Conservation (phyloP, 2,113 vertebrate genomes). For the Ceuthmochares aereus region DNA sequence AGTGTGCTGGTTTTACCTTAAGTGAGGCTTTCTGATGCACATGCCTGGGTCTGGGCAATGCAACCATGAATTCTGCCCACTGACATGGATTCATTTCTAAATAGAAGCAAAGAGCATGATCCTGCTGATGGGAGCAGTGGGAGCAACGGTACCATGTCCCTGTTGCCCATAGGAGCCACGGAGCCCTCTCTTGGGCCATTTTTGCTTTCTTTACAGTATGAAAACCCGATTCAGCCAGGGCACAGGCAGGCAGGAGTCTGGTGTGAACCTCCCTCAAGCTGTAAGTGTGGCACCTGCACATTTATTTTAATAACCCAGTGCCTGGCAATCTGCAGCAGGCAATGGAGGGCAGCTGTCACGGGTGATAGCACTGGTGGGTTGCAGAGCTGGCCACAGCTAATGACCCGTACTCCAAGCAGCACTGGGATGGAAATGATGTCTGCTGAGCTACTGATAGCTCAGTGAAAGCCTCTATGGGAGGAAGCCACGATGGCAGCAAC, state of each 20-base stretch:
- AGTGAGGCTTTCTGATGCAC: not conserved
- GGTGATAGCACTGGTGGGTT: constrained; percentile 7
- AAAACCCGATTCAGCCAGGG: accelerated
- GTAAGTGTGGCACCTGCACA: constrained; percentile 6
- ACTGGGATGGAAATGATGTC: not conserved
- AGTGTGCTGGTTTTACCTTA: not conserved
- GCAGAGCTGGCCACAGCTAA: not conserved
- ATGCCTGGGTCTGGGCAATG: not conserved
- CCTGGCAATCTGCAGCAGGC: not conserved
- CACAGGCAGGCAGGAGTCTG: accelerated
- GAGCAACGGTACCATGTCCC: not conserved
- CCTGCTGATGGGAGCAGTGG: accelerated
- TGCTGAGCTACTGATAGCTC: not conserved
- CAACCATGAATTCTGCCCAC: not conserved
- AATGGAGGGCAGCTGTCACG: not conserved
- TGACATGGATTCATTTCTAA: not conserved
- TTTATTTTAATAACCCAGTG: constrained; percentile 7
- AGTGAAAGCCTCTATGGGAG: not conserved
- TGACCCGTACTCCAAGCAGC: not conserved
- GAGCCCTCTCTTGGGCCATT: not conserved
- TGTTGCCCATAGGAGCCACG: not conserved
- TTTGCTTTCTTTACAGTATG: not conserved
- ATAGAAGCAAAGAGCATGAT: not conserved
- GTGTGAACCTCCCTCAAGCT: not conserved
- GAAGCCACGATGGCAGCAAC: not conserved